These are phyloP conservation scores for Phyllotreta striolata DNA, from an alignment of 2,888 invertebrate genomes.

Conservation along the genomic window DNA sequence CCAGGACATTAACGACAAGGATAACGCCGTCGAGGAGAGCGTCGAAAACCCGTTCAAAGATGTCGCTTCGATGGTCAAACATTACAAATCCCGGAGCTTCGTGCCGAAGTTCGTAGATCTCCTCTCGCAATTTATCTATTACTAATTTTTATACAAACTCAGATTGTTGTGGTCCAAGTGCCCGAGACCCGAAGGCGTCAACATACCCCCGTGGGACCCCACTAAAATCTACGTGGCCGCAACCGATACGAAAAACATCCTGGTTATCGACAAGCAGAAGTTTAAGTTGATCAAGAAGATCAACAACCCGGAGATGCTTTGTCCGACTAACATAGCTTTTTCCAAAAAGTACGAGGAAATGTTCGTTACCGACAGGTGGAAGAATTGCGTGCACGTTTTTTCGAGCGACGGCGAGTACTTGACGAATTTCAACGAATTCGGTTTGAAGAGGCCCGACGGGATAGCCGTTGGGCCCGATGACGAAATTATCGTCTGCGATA, in stretches of 20 bases:
- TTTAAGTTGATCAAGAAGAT: constrained; percentile 64
- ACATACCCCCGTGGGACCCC: constrained; percentile 70
- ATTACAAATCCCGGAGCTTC: constrained; percentile 63
- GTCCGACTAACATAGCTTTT: constrained; percentile 70
- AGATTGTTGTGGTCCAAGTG: constrained; percentile 66
- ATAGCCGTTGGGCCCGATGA: constrained; percentile 67
- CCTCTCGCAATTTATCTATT: not conserved
- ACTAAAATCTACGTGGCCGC: constrained; percentile 74
- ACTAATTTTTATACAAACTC: not conserved
- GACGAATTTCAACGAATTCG: constrained; percentile 68
- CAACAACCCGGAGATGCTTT: constrained; percentile 67
- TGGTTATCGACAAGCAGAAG: constrained; percentile 52
- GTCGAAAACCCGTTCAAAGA: constrained; percentile 63
- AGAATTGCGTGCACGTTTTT: constrained; percentile 74
- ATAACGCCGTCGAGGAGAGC: constrained; percentile 55
- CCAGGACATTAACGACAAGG: constrained; percentile 65
- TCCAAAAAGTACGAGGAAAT: constrained; percentile 66
- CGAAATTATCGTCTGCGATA: constrained; percentile 75
- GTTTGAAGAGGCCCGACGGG: constrained; percentile 78
- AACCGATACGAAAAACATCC: constrained; percentile 55
- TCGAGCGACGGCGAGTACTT: constrained; percentile 69
- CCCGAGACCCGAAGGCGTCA: constrained; percentile 74
- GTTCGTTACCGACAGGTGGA: constrained; percentile 73
- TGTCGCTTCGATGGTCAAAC: constrained; percentile 61
- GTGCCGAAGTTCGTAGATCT: constrained; percentile 33